Evolutionary conservation across 2,113 vertebrate genomes (phyloP).

Genomic region (Pachycephala philippinensis): DNA sequence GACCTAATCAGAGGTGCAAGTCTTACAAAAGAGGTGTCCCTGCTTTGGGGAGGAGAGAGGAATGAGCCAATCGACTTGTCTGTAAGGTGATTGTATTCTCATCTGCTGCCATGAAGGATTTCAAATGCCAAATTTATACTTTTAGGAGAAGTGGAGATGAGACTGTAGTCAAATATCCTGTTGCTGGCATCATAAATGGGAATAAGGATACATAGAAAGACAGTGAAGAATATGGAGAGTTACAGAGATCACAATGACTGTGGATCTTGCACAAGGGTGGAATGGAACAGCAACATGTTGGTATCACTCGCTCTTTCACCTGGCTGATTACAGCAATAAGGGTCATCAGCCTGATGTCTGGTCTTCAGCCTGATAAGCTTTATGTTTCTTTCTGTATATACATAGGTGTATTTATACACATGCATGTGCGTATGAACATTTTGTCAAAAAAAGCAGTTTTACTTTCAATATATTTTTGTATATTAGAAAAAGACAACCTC

Average conservation of each 20-base stretch:
- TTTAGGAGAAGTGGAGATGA: background rate
- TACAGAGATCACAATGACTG: background rate
- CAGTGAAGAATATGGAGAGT: background rate
- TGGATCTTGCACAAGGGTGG: background rate
- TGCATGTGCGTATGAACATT: background rate
- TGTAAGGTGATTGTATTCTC: background rate
- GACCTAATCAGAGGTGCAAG: background rate
- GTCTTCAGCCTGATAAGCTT: background rate
- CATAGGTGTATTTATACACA: background rate
- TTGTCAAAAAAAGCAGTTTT: background rate
- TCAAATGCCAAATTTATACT: background rate
- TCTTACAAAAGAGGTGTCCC: background rate
- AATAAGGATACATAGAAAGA: background rate
- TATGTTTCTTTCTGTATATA: background rate
- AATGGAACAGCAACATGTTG: accelerated
- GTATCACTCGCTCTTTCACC: background rate
- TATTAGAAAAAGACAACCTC: background rate
- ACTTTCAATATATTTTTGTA: background rate
- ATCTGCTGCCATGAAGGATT: background rate
- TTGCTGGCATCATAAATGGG: background rate
- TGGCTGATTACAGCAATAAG: background rate
- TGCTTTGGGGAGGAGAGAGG: background rate
- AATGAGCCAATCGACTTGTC: accelerated
- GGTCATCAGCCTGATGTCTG: no score
- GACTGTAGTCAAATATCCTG: background rate